Evolutionary conservation across 2,888 invertebrate species (phyloP).

Genomic region (Cryptophagus acutangulus): DNA sequence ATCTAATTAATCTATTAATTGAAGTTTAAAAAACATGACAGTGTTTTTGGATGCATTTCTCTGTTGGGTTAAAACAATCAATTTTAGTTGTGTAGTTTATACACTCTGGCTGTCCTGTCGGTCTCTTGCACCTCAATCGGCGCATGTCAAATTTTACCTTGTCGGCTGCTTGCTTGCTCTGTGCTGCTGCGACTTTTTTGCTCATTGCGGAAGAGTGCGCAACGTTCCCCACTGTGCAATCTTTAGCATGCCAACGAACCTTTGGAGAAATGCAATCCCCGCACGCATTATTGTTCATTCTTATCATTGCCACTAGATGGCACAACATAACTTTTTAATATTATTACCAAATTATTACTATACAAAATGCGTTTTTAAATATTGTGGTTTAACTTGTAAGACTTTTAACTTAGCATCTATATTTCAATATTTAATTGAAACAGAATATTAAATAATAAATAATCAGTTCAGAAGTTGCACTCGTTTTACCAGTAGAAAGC

Average conservation of each 20-base stretch:
- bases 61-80: conserved; percentile 38
- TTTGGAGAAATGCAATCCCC: conserved; percentile 1
- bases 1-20: conserved; percentile 14
- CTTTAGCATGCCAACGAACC: conserved; percentile 11
- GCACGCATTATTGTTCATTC: no score
- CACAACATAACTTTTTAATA: no score
- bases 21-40: conserved; percentile 30
- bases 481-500: no score
- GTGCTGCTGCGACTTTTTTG: conserved; percentile 32
- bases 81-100: conserved; percentile 36
- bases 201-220: conserved; percentile 31
- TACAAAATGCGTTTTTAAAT: no score
- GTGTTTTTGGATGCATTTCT: conserved; percentile 37
- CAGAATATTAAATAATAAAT: no score
- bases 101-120: conserved; percentile 31
- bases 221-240: conserved; percentile 14
- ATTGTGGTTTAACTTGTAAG: no score
- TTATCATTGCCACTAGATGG: no score
- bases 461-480: no score
- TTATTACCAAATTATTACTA: no score
- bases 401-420: no score
- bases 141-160: conserved; percentile 36
- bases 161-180: no score
- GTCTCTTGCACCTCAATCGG: conserved; percentile 34
- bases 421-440: no score